Base-by-base conservation (phyloP, 2,113 vertebrate genomes). In the Felis chaus region DNA sequence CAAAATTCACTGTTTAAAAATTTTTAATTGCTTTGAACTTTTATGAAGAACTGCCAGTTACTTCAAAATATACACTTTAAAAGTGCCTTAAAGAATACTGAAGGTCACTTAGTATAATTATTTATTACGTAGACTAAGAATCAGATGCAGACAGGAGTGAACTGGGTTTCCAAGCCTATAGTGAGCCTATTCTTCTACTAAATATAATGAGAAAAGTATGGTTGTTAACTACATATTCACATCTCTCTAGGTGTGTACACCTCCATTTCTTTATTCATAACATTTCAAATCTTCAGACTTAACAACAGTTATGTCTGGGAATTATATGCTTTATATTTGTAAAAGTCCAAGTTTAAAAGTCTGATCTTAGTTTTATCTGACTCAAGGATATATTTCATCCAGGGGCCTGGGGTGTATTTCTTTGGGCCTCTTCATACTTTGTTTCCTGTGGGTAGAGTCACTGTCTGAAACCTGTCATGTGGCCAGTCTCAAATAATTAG, bases 281-380 rank as follows among this genome's bases (percentile, higher is more conserved):
- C 13, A n/a, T 88, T 96, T 96, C 36, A 93, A 74, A 45, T 84
- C 18, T 53, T 93, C 29, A 96, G n/a, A 80, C 16, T n/a, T 69
- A 31, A 31, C 0, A 63, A 57, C 8, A 87, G 2, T 19, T 90
- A 18, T 16, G 39, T 36, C 12, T 86, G 39, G 73, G 18, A 89
- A 93, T 89, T 81, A 8, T 16, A 19, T 74, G 14, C 15, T 39
- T 88, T 95, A 25, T 66, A 61, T 81, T 96, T 89, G 23, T 27
- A 89, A 55, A 57, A 76, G 21, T 55, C 33, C 3, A 57, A 53
- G 55, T 94, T 45, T 81, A 21, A 50, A 93, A 84, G 21, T 93
- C 50, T 61, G 39, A 57, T 50, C 36, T 96, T 68, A 84, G 10
- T 63, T 76, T 91, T 81, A 36, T 57, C 21, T 90, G 31, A 71